phyloP scores from a whole-genome alignment of 2,113 vertebrate genomes.

The Gnathonemus echidnorhynchus region DNA sequence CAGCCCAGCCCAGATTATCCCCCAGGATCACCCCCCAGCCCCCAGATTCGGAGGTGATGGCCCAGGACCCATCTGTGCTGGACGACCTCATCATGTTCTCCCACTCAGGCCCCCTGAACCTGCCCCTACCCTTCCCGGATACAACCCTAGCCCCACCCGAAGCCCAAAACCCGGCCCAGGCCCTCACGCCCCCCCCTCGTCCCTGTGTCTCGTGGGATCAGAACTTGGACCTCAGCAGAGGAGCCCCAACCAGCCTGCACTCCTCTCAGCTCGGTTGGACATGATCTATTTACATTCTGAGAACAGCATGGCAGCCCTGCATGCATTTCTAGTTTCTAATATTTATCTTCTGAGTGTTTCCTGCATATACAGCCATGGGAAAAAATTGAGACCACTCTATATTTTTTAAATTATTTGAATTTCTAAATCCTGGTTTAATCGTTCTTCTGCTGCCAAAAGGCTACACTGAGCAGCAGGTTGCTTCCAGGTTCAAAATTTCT shows the following conservation, averaged over 20 bases:
- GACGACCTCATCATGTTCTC: conserved; percentile 56
- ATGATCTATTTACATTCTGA: background rate
- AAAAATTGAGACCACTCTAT: too few species aligned
- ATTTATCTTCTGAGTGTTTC: background rate
- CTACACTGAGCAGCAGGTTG: too few species aligned
- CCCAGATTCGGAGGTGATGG: conserved; percentile 44
- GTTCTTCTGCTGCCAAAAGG: too few species aligned
- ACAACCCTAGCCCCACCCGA: conserved; percentile 32
- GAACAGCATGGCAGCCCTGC: background rate
- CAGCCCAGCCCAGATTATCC: conserved; percentile 30
- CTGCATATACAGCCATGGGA: background rate
- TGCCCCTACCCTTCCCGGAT: conserved; percentile 34
- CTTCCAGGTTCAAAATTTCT: too few species aligned
- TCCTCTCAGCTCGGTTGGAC: conserved; percentile 58
- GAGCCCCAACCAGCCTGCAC: conserved; percentile 49
- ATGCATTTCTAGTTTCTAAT: background rate
- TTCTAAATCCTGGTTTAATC: too few species aligned
- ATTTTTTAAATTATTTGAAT: too few species aligned
- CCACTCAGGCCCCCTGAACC: conserved; percentile 34
- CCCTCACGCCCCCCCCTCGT: conserved; percentile 54
- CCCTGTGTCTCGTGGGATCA: conserved; percentile 37
- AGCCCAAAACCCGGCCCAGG: conserved; percentile 49
- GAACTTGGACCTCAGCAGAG: conserved; percentile 48
- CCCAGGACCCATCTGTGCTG: conserved; percentile 43
- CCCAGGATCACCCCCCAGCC: conserved; percentile 32